phyloP scores from a whole-genome alignment of 2,113 vertebrate genomes.

The Cinclus mexicanus region DNA sequence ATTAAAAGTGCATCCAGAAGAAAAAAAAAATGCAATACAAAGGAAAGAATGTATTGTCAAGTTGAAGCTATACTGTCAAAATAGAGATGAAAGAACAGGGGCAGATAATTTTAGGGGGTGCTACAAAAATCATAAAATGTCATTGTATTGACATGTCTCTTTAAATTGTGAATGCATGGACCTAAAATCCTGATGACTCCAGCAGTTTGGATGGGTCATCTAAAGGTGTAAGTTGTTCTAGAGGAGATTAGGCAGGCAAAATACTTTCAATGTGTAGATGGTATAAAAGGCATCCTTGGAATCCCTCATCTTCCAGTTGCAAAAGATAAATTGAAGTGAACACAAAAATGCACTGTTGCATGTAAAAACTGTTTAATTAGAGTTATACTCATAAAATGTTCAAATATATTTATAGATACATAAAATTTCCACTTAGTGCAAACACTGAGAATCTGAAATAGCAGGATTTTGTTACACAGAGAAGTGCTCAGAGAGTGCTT shows the following conservation, averaged over 20 bases:
- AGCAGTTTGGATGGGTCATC: background rate
- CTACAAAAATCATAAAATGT: background rate
- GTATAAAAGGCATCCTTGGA: background rate
- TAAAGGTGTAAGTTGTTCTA: background rate
- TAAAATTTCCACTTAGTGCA: background rate
- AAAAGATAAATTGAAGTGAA: background rate
- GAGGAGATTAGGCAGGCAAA: background rate
- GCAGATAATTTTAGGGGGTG: background rate
- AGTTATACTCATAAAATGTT: background rate
- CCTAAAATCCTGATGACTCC: background rate
- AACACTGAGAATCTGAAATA: background rate
- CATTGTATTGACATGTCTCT: background rate
- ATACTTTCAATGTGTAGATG: background rate
- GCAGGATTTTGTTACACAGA: background rate
- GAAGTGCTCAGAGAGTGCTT: background rate
- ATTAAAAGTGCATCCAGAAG: background rate
- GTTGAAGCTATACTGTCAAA: background rate
- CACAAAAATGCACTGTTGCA: background rate
- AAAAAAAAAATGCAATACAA: background rate
- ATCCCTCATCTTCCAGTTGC: background rate
- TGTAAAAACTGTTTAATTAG: background rate
- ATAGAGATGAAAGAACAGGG: rapidly evolving
- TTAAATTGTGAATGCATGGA: background rate
- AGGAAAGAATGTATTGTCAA: background rate
- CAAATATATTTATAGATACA: background rate